Evolutionary conservation across 2,113 vertebrate genomes (phyloP).

Genomic region (Microtus pennsylvanicus): DNA sequence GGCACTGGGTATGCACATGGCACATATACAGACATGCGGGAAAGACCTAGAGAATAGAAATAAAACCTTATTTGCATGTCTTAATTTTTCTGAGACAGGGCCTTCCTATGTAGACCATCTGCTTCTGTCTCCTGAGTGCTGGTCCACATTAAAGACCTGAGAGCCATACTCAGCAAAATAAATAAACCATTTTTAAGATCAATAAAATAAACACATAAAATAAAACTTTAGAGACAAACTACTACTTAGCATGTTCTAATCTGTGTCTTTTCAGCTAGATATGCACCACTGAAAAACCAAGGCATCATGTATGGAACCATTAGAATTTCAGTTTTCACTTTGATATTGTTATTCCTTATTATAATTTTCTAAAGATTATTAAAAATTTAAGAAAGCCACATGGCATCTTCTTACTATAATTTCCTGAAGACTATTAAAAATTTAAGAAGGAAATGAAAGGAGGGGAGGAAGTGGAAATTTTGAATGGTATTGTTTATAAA

Average conservation of each 20-base stretch:
- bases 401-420: background rate
- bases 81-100: background rate
- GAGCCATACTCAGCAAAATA: background rate
- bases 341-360: conserved; percentile 24
- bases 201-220: background rate
- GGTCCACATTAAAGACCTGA: background rate
- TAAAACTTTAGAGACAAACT: background rate
- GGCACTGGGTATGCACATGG: background rate
- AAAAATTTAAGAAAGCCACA: conserved; percentile 20
- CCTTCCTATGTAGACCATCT: background rate
- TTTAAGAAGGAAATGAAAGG: background rate
- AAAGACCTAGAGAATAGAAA: background rate
- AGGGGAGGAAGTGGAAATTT: no score
- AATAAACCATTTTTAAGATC: background rate
- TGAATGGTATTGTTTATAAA: no score
- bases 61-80: background rate
- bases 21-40: background rate
- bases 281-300: no score
- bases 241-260: background rate
- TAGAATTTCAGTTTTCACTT: background rate
- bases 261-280: background rate
- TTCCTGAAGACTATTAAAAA: no score
- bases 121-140: background rate
- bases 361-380: conserved; percentile 41
- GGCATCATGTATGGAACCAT: background rate